Evolutionary conservation across 2,888 invertebrate genomes (phyloP), one percentile per base, ranked within the genome.

Genomic region (Dione juno): DNA sequence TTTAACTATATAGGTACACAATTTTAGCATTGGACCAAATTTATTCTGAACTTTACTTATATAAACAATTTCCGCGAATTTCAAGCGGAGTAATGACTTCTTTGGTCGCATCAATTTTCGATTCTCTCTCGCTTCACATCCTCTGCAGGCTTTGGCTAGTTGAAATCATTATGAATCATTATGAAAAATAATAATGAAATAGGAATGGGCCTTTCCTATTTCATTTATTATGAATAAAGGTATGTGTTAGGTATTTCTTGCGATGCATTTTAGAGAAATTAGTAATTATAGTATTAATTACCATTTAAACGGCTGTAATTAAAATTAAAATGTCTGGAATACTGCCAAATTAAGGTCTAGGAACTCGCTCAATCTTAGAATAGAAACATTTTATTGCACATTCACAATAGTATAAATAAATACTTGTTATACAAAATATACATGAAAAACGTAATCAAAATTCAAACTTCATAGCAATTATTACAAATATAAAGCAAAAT

Each of bases 311-410:
- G 63, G 57, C 70, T 68, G 69, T 69, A 74, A 75, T 72, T 77
- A 74, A 78, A 81, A 72, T 71, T 63, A 76, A 48, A 65, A 76
- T 67, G 76, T 35, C 72, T 77, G 79, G 79, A 77, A 65, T 16
- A 10, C 9, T 64, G 78, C 80, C 80, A 77, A 67, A 66, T 69
- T 75, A 78, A 79, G 79, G 79, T 78, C 77, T 78, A 76, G 75
- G 74, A 77, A 79, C 75, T 75, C 68, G 76, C 72, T 75, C 41
- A 58, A 63, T 69, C 75, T 72, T 77, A 77, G 77, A 76, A 78
- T 78, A 77, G 75, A 77, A 40, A 40, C 61, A 66, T 48, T 19
- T 41, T 37, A 66, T 43, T 65, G 28, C 61, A 61, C n/a, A 45
- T 61, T 43, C 43, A 43, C 54, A 54, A 54, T 37, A 16, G 57